phyloP scores from a whole-genome alignment of 2,797 vertebrate genomes.

The Paratrypauchen microcephalus region DNA sequence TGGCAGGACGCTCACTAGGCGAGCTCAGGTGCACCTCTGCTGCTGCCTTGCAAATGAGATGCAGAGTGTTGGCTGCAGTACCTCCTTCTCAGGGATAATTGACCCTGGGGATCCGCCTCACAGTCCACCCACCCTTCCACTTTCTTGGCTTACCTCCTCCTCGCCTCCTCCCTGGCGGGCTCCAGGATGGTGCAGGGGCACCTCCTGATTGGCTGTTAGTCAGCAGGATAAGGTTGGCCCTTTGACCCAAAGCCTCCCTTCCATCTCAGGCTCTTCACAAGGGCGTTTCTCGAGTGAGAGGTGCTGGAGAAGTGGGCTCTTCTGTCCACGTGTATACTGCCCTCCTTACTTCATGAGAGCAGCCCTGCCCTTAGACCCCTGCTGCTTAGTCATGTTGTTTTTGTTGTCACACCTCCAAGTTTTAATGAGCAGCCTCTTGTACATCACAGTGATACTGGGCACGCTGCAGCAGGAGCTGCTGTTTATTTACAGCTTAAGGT shows the following conservation, averaged over 20 bases:
- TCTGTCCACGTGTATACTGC: constrained; percentile 26
- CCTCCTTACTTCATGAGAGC: constrained; percentile 22
- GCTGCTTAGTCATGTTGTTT: constrained; percentile 72
- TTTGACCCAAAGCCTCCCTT: constrained; percentile 66
- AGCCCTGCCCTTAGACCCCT: constrained; percentile 35
- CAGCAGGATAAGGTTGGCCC: constrained; percentile 71
- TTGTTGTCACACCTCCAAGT: constrained; percentile 62
- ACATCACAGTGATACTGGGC: constrained; percentile 36
- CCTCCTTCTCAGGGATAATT: constrained; percentile 79
- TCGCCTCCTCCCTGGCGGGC: constrained; percentile 42
- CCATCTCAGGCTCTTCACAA: constrained; percentile 53
- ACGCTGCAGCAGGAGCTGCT: constrained; percentile 46
- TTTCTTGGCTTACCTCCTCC: constrained; percentile 52
- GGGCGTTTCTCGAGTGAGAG: constrained; percentile 36
- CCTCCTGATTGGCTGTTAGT: constrained; percentile 72
- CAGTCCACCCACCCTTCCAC: constrained; percentile 57
- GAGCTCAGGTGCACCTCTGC: constrained; percentile 75
- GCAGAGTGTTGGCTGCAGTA: constrained; percentile 73
- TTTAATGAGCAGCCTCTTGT: constrained; percentile 71
- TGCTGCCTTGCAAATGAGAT: constrained; percentile 79
- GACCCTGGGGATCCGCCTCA: constrained; percentile 77
- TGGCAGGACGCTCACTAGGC: constrained; percentile 60
- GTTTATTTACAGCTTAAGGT: constrained; percentile 60
- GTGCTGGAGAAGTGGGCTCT: constrained; percentile 25
- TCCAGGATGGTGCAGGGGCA: constrained; percentile 66